A percentile compares a stretch with the other conserved stretches of the same genome.
Evolutionary conservation across 64 coral and sea anemone species (phyloP).

Genomic region (Hydrozoanthus tunicans): DNA sequence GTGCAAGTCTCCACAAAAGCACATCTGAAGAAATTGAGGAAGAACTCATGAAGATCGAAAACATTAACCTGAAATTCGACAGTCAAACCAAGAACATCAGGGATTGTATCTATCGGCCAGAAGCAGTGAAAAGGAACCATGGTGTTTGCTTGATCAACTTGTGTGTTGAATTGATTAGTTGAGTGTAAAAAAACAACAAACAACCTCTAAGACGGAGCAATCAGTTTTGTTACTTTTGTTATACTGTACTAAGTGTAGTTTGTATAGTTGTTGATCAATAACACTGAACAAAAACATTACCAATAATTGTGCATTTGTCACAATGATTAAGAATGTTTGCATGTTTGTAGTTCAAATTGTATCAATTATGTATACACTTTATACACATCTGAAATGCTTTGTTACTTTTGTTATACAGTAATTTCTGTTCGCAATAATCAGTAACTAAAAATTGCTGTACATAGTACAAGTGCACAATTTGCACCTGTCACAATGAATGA

Average conservation of each 20-base stretch:
- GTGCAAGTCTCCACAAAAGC: not conserved
- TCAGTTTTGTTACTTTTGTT: too few relatives aligned
- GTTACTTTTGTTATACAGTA: too few relatives aligned
- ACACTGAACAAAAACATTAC: not conserved
- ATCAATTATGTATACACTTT: conserved; percentile 1
- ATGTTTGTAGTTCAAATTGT: not conserved
- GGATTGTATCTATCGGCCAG: conserved; percentile 3
- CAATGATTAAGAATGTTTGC: conserved; percentile 12
- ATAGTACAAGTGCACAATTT: too few relatives aligned
- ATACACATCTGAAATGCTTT: not conserved
- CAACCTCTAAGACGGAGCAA: not conserved
- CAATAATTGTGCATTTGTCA: conserved; percentile 7
- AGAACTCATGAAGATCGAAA: not conserved
- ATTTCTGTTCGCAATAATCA: too few relatives aligned
- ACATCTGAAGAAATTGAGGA: not conserved
- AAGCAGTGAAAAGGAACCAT: conserved; percentile 20
- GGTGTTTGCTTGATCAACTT: not conserved
- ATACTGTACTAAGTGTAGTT: not conserved
- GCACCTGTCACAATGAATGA: too few relatives aligned
- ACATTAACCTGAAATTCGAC: conserved; percentile 19
- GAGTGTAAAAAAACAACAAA: not conserved
- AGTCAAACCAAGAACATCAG: conserved; percentile 2
- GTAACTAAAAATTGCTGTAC: too few relatives aligned
- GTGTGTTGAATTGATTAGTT: not conserved
- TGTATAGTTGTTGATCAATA: not conserved